Conservation (phyloP, 2,113 vertebrate species). For the Ammodramus savannarum region DNA sequence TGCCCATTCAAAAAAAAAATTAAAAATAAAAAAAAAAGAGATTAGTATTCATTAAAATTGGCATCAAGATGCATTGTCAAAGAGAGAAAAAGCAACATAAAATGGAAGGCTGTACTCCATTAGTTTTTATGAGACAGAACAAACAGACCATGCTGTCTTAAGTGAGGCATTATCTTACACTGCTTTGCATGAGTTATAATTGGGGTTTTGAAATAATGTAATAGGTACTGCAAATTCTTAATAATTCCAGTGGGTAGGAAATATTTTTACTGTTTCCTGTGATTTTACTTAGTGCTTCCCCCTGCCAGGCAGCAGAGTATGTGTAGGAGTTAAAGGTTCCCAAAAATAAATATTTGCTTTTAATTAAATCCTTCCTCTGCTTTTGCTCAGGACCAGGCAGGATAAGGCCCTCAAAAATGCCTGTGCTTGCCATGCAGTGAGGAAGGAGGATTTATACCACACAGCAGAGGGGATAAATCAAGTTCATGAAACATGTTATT, state of each 20-base stretch:
- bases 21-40: neutral
- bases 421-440: neutral
- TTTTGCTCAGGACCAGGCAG: neutral
- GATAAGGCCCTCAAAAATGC: neutral
- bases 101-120: neutral
- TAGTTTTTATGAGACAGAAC: neutral
- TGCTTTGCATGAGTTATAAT: neutral
- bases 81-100: neutral
- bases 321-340: neutral
- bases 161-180: neutral
- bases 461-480: slow-evolving; percentile 46
- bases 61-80: neutral
- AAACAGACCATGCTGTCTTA: neutral
- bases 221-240: neutral
- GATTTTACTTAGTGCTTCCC: neutral
- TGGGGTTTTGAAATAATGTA: neutral
- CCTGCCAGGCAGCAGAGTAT: neutral
- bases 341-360: neutral
- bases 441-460: neutral
- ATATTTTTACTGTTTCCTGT: neutral
- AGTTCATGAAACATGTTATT: slow-evolving; percentile 54
- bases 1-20: neutral
- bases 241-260: neutral
- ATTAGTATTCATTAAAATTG: neutral
- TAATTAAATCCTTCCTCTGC: slow-evolving; percentile 8